Conservation (phyloP, 2,113 vertebrate species). For the Octodon degus region DNA sequence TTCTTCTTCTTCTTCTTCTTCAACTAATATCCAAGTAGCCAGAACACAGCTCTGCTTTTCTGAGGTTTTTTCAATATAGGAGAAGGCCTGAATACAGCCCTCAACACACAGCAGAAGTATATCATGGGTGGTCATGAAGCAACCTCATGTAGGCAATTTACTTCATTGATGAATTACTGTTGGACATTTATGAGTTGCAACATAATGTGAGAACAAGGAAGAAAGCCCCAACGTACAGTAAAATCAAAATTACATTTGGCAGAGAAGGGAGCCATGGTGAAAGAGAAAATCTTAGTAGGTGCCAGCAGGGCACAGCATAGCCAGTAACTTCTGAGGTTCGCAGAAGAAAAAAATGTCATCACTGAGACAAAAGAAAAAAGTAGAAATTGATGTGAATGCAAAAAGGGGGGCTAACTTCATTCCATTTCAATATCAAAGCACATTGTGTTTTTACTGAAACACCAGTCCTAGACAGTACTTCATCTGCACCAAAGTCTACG, state of each 20-base stretch:
- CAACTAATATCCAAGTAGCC: neutral
- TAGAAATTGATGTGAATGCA: constrained; percentile 24
- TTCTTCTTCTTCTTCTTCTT: neutral
- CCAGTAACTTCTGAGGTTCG: constrained; percentile 52
- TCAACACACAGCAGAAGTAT: constrained; percentile 4
- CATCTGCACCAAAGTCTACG: neutral
- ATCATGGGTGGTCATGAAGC: neutral
- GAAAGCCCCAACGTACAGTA: neutral
- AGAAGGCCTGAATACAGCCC: neutral
- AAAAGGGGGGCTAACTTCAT: constrained; percentile 25
- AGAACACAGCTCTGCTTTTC: neutral
- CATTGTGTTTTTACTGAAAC: constrained; percentile 55
- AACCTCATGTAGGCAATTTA: constrained; percentile 7
- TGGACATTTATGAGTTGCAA: constrained; percentile 18
- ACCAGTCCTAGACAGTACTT: constrained; percentile 43
- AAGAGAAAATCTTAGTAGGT: constrained; percentile 59
- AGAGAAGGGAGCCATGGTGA: neutral
- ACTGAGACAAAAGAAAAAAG: constrained; percentile 56
- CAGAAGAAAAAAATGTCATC: constrained; percentile 52
- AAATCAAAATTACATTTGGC: constrained; percentile 59
- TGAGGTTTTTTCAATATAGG: neutral
- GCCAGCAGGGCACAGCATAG: constrained; percentile 6
- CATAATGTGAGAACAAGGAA: neutral
- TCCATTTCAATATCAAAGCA: constrained; percentile 7
- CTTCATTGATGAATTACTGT: constrained; percentile 10